A percentile compares a stretch with the other conserved stretches of the same genome.
phyloP scores from a whole-genome alignment of 2,113 vertebrate species.

The Coracopsis vasa region DNA sequence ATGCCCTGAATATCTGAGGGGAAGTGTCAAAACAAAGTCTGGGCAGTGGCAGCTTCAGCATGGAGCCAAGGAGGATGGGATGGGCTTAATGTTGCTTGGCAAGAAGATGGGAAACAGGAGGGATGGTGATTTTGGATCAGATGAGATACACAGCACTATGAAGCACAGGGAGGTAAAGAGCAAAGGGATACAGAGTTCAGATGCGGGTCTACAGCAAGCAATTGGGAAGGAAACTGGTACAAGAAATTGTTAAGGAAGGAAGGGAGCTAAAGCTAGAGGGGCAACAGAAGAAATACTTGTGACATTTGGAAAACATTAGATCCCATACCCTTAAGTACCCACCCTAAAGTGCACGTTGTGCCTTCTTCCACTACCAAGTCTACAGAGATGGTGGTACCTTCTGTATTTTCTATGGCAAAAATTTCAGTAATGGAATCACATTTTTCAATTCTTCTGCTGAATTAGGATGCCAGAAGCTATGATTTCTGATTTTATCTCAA shows the following conservation, averaged over 20 bases:
- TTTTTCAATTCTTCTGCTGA: not conserved
- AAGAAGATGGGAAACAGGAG: not conserved
- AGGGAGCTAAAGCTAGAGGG: not conserved
- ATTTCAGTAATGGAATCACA: not conserved
- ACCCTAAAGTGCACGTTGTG: not conserved
- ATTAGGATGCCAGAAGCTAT: not conserved
- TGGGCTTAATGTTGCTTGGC: fast-evolving
- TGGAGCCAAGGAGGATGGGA: fast-evolving
- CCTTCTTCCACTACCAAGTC: not conserved
- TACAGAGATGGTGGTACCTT: not conserved
- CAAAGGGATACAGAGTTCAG: not conserved
- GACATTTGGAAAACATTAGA: not conserved
- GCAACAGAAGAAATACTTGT: not conserved
- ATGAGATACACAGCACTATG: not conserved
- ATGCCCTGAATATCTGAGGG: not conserved
- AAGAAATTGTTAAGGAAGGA: not conserved
- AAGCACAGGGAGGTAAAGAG: not conserved
- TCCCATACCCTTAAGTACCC: not conserved
- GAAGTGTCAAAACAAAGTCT: not conserved
- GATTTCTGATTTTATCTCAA: not conserved
- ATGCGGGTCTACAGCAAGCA: not conserved
- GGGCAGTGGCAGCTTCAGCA: not conserved
- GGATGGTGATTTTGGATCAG: not conserved
- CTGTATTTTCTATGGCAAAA: not conserved
- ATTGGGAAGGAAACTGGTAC: not conserved